Evolutionary conservation across 1,140 invertebrate genomes (phyloP), one percentile per base, ranked within the genome.

Genomic region (Lordiphosa mommai): DNA sequence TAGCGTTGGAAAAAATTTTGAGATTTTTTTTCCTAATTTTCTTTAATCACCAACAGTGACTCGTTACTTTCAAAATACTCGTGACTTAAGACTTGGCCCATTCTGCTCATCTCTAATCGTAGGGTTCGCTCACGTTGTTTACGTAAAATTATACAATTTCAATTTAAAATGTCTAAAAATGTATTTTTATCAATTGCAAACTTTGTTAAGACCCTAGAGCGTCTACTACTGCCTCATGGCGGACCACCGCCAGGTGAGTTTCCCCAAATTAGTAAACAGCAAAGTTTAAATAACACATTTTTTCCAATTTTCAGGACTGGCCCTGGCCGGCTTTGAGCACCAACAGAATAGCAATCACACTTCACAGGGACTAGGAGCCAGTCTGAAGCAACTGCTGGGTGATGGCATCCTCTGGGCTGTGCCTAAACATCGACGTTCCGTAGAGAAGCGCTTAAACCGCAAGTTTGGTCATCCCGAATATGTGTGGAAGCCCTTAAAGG

Each of bases 401-500:
- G 92, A 95, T 91, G 94, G 93, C n/a, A 91, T 96, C 84, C 72
- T 97, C 10, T 94, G 93, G 91, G 96, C 93, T 55, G 95, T 95
- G 1, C 97, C 96, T 0, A 95, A 94, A 76, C 91, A 91, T 44
- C 90, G 96, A 80, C 90, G 95, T 68, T 92, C 93, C 1, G 51
- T 96, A 29, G 96, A 97, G 80, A 94, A 91, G 88, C 90, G 95
- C 53, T 85, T 90, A 63, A 93, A 91, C 37, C 90, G 95, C 50
- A 96, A 93, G 90, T 96, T 92, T 89, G 95, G 94, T 4, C 69
- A 72, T 38, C 91, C 91, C 2, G 88, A 93, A 33, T 93, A 92
- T 87, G 65, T 90, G 10, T 92, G 91, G 91, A 95, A 95, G 90
- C 91, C 92, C 8, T 68, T 94, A 10, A 89, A 91, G 17, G 93